Conservation (phyloP, 2,113 vertebrate species). For the Alligator mississippiensis region DNA sequence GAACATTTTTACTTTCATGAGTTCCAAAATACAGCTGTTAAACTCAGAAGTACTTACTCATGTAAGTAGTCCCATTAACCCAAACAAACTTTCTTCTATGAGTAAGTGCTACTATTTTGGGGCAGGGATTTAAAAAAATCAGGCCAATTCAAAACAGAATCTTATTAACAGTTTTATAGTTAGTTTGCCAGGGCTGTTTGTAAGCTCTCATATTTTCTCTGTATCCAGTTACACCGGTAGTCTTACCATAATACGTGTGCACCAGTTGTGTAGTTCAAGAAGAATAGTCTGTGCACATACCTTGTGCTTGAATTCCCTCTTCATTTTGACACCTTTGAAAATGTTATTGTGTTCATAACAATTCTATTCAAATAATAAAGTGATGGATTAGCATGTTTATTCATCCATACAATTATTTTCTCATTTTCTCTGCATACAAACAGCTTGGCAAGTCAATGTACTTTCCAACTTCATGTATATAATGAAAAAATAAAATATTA, state of each 20-base stretch:
- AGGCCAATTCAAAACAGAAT: neutral
- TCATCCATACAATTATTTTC: neutral
- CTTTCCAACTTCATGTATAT: neutral
- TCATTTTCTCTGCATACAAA: neutral
- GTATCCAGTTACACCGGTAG: neutral
- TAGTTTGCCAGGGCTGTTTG: neutral
- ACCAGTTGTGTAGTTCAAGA: neutral
- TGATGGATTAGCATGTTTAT: neutral
- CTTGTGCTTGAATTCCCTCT: neutral
- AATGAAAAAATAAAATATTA: accelerated
- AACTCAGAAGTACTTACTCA: neutral
- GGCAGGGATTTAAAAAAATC: neutral
- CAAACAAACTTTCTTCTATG: neutral
- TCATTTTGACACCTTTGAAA: neutral
- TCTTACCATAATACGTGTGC: neutral
- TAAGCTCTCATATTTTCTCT: neutral
- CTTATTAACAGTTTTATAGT: neutral
- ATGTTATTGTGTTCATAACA: neutral
- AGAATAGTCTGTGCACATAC: neutral
- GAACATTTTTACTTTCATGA: neutral
- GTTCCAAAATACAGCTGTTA: neutral
- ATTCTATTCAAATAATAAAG: neutral
- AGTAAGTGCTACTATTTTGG: neutral
- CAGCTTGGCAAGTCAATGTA: neutral
- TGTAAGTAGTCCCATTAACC: neutral